Conservation (phyloP, 2,888 invertebrate species). For the Cheilosia impressa region DNA sequence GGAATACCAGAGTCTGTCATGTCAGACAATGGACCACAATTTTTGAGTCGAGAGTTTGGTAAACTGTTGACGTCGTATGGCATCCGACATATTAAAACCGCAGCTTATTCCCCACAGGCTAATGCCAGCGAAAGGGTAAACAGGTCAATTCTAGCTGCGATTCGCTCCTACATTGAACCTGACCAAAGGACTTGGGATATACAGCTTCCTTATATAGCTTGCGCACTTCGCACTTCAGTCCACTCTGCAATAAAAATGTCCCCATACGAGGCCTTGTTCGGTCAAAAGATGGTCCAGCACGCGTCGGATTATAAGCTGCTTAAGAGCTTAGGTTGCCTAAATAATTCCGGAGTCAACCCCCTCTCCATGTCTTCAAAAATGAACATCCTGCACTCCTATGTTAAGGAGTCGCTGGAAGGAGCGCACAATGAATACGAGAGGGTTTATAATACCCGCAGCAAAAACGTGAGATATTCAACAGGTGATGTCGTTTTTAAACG, state of each 20-base stretch:
- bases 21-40: constrained; percentile 57
- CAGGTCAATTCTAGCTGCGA: constrained; percentile 15
- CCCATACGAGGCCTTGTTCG: constrained; percentile 53
- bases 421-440: background rate
- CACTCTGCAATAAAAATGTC: constrained; percentile 37
- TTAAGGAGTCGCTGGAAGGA: background rate
- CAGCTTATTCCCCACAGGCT: constrained; percentile 35
- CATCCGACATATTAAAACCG: background rate
- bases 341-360: background rate
- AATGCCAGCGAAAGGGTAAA: constrained; percentile 51
- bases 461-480: too few relatives aligned
- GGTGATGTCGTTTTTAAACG: too few relatives aligned
- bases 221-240: background rate
- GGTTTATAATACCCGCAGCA: too few relatives aligned
- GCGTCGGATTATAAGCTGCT: background rate
- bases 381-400: too few relatives aligned
- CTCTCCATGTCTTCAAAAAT: background rate
- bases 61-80: constrained; percentile 36
- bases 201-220: constrained; percentile 7
- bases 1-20: background rate
- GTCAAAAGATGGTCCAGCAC: constrained; percentile 14
- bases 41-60: background rate
- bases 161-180: background rate
- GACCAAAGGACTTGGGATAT: constrained; percentile 58
- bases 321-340: background rate